Conservation (phyloP, 2,888 invertebrate species). For the Melieria omissa region DNA sequence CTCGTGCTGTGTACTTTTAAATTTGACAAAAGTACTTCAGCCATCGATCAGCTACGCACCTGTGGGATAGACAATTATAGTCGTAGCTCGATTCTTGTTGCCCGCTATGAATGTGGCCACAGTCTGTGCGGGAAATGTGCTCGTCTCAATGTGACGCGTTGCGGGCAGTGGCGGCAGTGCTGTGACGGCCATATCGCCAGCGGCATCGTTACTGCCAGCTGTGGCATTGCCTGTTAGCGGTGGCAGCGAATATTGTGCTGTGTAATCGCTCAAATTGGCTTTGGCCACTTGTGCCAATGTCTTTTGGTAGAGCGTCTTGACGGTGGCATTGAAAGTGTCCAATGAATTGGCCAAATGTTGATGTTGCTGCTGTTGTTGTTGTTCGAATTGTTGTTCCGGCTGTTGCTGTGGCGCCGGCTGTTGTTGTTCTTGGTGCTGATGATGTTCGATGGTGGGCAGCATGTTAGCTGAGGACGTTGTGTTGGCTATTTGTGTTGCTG, state of each 20-base stretch:
- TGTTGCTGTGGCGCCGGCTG: slow-evolving; percentile 30
- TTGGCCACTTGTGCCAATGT: slow-evolving; percentile 52
- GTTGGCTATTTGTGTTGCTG: slow-evolving; percentile 20
- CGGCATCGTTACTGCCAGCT: slow-evolving; percentile 46
- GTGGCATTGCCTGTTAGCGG: slow-evolving; percentile 40
- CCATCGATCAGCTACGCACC: slow-evolving; percentile 67
- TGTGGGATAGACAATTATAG: slow-evolving; percentile 79
- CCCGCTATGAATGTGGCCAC: slow-evolving; percentile 63
- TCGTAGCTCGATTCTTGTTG: slow-evolving; percentile 77
- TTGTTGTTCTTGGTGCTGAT: slow-evolving; percentile 33
- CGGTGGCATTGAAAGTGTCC: slow-evolving; percentile 40
- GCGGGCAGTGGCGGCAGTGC: slow-evolving; percentile 40
- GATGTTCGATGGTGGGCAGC: slow-evolving; percentile 25
- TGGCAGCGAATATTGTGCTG: slow-evolving; percentile 45
- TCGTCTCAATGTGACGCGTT: slow-evolving; percentile 43
- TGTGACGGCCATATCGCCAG: slow-evolving; percentile 45
- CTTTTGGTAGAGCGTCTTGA: slow-evolving; percentile 53
- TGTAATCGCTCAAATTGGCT: slow-evolving; percentile 50
- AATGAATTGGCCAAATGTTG: slow-evolving; percentile 47
- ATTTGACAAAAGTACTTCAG: no score
- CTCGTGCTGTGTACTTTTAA: no score
- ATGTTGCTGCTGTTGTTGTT: slow-evolving; percentile 45
- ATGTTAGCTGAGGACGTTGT: background rate
- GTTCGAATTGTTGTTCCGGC: slow-evolving; percentile 50
- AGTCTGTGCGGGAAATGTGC: slow-evolving; percentile 58